phyloP scores from a whole-genome alignment of 2,797 vertebrate genomes.

The Miichthys miiuy region DNA sequence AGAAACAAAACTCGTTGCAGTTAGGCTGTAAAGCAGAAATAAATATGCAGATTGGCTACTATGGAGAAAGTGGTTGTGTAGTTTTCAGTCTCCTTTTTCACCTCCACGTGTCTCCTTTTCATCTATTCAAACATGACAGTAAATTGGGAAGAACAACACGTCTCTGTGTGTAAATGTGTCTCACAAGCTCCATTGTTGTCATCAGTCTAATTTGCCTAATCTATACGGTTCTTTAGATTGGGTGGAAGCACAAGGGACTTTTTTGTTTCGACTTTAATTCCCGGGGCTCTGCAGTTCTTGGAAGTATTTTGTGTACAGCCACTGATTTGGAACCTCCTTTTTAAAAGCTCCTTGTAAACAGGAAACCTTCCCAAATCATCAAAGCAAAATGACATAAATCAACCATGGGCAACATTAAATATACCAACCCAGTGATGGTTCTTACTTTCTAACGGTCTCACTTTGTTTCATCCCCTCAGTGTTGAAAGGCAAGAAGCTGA shows the following conservation, averaged over 20 bases:
- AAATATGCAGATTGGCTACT: not conserved
- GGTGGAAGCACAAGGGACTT: not conserved
- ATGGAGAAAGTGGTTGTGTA: not conserved
- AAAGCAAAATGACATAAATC: not conserved
- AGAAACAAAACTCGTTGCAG: not conserved
- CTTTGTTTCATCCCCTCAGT: slow-evolving; percentile 79
- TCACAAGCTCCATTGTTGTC: not conserved
- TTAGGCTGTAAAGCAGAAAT: not conserved
- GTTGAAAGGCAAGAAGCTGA: slow-evolving; percentile 99
- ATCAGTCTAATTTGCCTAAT: not conserved
- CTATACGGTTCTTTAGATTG: not conserved
- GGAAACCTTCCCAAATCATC: not conserved
- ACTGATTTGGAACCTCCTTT: not conserved
- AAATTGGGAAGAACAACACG: not conserved
- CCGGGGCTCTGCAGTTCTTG: not conserved
- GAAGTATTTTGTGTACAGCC: not conserved
- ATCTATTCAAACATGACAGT: not conserved
- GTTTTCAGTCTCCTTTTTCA: not conserved
- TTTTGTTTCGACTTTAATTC: not conserved
- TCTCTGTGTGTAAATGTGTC: slow-evolving; percentile 1
- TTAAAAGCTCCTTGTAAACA: not conserved
- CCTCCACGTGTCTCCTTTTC: not conserved
- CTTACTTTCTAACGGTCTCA: slow-evolving; percentile 9
- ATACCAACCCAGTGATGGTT: not conserved
- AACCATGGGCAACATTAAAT: not conserved